Evolutionary conservation across 2,113 vertebrate species (phyloP).

Genomic region (Collichthys lucidus): DNA sequence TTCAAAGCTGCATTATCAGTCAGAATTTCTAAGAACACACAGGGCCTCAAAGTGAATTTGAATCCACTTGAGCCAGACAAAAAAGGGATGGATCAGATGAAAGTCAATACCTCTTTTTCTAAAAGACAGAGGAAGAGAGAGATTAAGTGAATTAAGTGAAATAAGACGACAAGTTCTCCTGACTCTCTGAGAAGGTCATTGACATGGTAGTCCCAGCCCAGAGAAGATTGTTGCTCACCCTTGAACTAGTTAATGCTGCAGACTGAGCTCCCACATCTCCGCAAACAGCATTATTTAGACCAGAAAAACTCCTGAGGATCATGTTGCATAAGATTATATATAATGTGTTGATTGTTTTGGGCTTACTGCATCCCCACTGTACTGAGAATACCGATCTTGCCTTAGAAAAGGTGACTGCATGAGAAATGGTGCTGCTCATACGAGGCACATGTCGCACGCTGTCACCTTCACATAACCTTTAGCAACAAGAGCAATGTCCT

Average conservation of each 20-base stretch:
- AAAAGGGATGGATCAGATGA: neutral
- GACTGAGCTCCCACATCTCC: neutral
- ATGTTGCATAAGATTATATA: neutral
- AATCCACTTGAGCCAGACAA: neutral
- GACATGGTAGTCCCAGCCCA: neutral
- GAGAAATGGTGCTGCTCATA: neutral
- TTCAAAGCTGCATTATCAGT: neutral
- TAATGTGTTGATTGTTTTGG: constrained; percentile 31
- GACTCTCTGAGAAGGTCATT: neutral
- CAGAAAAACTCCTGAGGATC: constrained; percentile 4
- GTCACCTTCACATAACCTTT: constrained; percentile 27
- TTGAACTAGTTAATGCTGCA: neutral
- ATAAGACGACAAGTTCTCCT: neutral
- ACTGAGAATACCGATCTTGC: constrained; percentile 11
- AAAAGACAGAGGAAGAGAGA: neutral
- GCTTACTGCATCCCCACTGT: neutral
- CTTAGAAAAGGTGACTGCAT: neutral
- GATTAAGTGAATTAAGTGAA: no score
- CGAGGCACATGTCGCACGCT: neutral
- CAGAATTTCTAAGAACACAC: neutral
- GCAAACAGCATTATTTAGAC: constrained; percentile 15
- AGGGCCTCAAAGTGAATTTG: neutral
- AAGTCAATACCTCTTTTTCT: neutral
- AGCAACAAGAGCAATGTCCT: neutral
- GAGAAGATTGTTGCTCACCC: constrained; percentile 1